Conservation (phyloP, 2,888 invertebrate genomes). For the Ornithoptera alexandrae region DNA sequence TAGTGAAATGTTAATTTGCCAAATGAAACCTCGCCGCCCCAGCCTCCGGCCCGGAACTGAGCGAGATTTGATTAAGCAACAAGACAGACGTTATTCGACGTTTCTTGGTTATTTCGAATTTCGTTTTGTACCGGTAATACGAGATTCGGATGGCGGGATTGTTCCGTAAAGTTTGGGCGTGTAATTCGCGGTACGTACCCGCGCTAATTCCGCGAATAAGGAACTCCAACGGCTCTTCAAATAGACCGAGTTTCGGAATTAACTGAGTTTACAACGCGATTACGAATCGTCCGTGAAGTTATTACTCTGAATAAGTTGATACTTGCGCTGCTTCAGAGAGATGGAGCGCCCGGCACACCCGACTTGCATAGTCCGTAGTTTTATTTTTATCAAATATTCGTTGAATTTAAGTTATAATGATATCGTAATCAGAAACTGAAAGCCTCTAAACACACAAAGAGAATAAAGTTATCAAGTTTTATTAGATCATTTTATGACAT, state of each 20-base stretch:
- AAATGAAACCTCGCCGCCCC: constrained; percentile 59
- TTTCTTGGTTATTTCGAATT: constrained; percentile 45
- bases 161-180: constrained; percentile 25
- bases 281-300: constrained; percentile 30
- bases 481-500: too few relatives aligned
- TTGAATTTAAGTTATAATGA: too few relatives aligned
- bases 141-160: constrained; percentile 30
- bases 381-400: too few relatives aligned
- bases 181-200: constrained; percentile 25
- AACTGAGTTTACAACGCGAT: constrained; percentile 30
- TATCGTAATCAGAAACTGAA: too few relatives aligned
- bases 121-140: constrained; percentile 32
- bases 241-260: constrained; percentile 28
- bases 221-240: constrained; percentile 26
- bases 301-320: constrained; percentile 28
- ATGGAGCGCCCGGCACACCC: too few relatives aligned
- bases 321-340: background rate
- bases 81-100: constrained; percentile 58
- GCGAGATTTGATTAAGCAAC: constrained; percentile 75
- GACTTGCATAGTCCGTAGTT: too few relatives aligned
- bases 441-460: too few relatives aligned
- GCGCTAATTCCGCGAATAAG: constrained; percentile 27
- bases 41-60: constrained; percentile 37
- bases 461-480: too few relatives aligned
- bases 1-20: constrained; percentile 71